Conservation (phyloP, 2,113 vertebrate genomes). For the Gnathonemus longibarbis region DNA sequence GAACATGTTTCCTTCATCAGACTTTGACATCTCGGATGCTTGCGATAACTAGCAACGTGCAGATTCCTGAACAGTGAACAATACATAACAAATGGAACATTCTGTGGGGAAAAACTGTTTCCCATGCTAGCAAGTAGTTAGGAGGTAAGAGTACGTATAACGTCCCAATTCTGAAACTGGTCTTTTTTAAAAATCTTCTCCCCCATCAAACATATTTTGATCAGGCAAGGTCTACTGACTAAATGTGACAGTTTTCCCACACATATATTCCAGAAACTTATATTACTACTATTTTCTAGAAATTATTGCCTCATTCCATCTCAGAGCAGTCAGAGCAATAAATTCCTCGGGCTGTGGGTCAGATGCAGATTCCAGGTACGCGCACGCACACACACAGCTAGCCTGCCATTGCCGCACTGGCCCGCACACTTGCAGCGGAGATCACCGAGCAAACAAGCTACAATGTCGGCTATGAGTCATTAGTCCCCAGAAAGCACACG, state of each 20-base stretch:
- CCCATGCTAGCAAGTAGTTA: background rate
- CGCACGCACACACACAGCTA: background rate
- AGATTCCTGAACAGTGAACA: background rate
- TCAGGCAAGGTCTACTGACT: background rate
- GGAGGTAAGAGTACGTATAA: background rate
- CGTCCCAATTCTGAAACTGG: background rate
- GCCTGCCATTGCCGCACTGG: too few relatives aligned
- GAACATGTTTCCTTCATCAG: background rate
- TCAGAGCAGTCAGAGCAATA: background rate
- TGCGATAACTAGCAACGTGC: background rate
- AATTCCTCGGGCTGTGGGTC: background rate
- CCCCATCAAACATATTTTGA: background rate
- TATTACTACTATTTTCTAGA: background rate
- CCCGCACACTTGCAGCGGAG: background rate
- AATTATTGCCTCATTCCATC: background rate
- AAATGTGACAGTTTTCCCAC: background rate
- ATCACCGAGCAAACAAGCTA: background rate
- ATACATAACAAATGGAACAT: background rate
- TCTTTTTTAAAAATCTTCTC: background rate
- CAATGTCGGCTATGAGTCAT: background rate
- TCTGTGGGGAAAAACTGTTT: background rate
- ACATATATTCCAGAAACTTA: background rate
- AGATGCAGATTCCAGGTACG: background rate
- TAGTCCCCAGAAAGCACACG: background rate
- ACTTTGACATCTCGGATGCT: background rate